phyloP scores from a whole-genome alignment of 2,888 invertebrate genomes.

The Eucera pruinosa region DNA sequence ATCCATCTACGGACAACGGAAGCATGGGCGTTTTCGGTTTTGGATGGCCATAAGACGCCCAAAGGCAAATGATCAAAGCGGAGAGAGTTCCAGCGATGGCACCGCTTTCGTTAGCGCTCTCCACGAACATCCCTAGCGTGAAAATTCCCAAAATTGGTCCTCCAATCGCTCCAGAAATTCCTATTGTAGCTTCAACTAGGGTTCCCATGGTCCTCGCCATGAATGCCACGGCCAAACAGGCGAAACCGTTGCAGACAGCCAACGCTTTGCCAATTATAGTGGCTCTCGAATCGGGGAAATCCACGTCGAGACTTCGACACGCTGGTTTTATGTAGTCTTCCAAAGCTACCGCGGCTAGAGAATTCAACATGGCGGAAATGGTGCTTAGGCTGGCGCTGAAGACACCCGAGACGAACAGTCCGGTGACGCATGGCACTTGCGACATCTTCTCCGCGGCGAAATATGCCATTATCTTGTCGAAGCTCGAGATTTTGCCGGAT shows the following conservation, averaged over 20 bases:
- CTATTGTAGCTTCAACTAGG: slow-evolving; percentile 88
- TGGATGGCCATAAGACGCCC: slow-evolving; percentile 75
- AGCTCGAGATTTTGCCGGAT: slow-evolving; percentile 87
- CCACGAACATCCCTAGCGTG: slow-evolving; percentile 94
- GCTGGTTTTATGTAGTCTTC: slow-evolving; percentile 91
- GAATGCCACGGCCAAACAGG: slow-evolving; percentile 74
- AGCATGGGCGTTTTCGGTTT: slow-evolving; percentile 63
- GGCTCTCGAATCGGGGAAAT: slow-evolving; percentile 89
- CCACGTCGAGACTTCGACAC: slow-evolving; percentile 59
- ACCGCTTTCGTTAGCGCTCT: slow-evolving; percentile 88
- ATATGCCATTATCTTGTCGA: slow-evolving; percentile 91
- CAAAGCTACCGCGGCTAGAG: slow-evolving; percentile 94
- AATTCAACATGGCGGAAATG: slow-evolving; percentile 95
- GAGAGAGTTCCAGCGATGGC: slow-evolving; percentile 74
- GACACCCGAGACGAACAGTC: slow-evolving; percentile 87
- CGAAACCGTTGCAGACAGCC: slow-evolving; percentile 72
- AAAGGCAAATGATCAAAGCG: slow-evolving; percentile 65
- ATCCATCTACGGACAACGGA: slow-evolving; percentile 70
- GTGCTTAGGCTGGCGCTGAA: slow-evolving; percentile 97
- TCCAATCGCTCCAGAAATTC: slow-evolving; percentile 93
- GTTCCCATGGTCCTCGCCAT: slow-evolving; percentile 74
- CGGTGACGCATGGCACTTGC: slow-evolving; percentile 79
- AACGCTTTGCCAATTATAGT: slow-evolving; percentile 86
- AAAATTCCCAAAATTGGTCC: slow-evolving; percentile 95
- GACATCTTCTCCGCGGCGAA: slow-evolving; percentile 89